Evolutionary conservation across 2,888 invertebrate genomes (phyloP).

Genomic region (Gerris lacustris): DNA sequence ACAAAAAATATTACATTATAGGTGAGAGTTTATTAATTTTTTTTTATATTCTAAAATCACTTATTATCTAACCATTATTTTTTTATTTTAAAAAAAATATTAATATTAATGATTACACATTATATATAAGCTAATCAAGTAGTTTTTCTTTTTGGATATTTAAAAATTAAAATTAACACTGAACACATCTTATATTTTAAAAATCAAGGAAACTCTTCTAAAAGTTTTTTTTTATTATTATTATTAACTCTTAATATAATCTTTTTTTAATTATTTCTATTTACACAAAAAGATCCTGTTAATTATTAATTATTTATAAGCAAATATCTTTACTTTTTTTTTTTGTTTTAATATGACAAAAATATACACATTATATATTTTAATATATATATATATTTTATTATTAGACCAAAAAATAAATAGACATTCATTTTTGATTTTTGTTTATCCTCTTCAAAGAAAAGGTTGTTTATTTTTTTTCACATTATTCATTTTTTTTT

Average conservation of each 20-base stretch:
- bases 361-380: neutral
- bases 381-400: too few relatives aligned
- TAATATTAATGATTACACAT: too few relatives aligned
- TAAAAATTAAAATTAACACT: neutral
- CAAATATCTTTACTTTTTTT: neutral
- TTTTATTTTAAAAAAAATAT: too few relatives aligned
- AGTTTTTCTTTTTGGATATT: neutral
- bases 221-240: too few relatives aligned
- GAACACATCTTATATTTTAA: neutral
- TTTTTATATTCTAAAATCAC: neutral
- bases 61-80: neutral
- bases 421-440: neutral
- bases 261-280: too few relatives aligned
- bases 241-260: too few relatives aligned
- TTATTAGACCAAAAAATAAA: neutral
- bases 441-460: too few relatives aligned
- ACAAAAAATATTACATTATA: too few relatives aligned
- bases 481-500: too few relatives aligned
- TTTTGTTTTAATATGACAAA: neutral
- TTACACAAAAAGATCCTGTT: neutral
- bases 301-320: neutral
- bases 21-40: too few relatives aligned
- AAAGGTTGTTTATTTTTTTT: too few relatives aligned
- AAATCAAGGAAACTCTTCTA: too few relatives aligned
- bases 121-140: neutral